Evolutionary conservation across 2,888 invertebrate genomes (phyloP).

Genomic region (Acronicta alni): DNA sequence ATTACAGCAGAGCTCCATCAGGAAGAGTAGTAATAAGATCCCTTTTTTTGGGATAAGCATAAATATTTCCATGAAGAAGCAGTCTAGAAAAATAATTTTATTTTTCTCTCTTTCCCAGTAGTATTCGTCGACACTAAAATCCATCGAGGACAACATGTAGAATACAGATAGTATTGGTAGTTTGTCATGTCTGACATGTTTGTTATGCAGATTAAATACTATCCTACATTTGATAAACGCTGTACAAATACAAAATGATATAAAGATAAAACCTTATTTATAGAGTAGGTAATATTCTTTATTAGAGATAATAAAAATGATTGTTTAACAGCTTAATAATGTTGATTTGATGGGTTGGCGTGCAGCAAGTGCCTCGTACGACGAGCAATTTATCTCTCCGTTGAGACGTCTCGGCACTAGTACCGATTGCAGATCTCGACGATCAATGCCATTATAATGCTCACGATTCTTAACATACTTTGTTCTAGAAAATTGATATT

Average conservation of each 20-base stretch:
- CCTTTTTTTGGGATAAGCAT: too few species aligned
- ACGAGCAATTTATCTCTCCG: constrained; percentile 43
- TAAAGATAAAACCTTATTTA: constrained; percentile 36
- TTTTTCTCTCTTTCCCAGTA: too few species aligned
- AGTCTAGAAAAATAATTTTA: too few species aligned
- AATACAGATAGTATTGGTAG: too few species aligned
- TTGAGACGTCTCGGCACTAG: constrained; percentile 31
- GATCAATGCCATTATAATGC: constrained; percentile 19
- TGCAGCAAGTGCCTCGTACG: constrained; percentile 25
- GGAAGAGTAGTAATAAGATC: too few species aligned
- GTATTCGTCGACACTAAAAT: too few species aligned
- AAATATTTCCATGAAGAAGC: too few species aligned
- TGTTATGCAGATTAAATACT: constrained; percentile 27
- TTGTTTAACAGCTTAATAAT: constrained; percentile 42
- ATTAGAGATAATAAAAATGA: constrained; percentile 46
- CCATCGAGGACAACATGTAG: too few species aligned
- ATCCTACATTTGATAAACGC: constrained; percentile 35
- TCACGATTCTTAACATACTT: constrained; percentile 25
- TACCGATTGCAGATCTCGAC: constrained; percentile 11
- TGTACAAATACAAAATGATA: constrained; percentile 41
- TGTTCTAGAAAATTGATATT: constrained; percentile 11
- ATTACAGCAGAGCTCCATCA: too few species aligned
- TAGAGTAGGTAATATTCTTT: constrained; percentile 31
- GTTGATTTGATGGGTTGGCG: constrained; percentile 33
- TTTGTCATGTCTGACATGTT: too few species aligned